Percentiles rank a stretch among this genome's conserved stretches.
Conservation (phyloP, 2,888 invertebrate species). For the Ernsta delagoae region DNA sequence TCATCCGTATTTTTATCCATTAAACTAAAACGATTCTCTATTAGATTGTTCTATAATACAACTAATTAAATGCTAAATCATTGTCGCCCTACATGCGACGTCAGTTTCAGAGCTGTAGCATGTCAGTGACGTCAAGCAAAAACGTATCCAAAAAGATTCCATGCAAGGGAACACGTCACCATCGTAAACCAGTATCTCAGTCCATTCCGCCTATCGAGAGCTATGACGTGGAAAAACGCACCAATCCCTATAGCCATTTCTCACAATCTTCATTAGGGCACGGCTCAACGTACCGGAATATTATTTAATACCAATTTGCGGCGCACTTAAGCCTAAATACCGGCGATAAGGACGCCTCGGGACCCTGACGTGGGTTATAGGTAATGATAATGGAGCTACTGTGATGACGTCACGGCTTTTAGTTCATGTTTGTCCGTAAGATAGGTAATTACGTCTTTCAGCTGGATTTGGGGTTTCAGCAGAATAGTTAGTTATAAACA, state of each 20-base stretch:
- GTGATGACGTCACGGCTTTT: neutral
- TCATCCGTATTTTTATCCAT: too few species aligned
- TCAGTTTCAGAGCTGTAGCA: too few species aligned
- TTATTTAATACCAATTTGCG: slow-evolving; percentile 57
- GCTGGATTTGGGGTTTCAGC: too few species aligned
- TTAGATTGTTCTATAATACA: too few species aligned
- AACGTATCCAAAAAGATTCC: neutral
- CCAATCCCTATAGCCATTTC: slow-evolving; percentile 26
- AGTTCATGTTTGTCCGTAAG: too few species aligned
- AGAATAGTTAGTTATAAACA: too few species aligned
- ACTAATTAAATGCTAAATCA: too few species aligned
- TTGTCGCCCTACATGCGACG: too few species aligned
- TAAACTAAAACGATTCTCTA: too few species aligned
- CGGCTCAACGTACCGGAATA: slow-evolving; percentile 46
- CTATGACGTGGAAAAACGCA: slow-evolving; percentile 25
- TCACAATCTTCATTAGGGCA: slow-evolving; percentile 40
- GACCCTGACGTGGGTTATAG: slow-evolving; percentile 19
- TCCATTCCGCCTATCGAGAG: slow-evolving; percentile 26
- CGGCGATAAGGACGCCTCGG: slow-evolving; percentile 45
- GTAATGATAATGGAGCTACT: slow-evolving; percentile 1
- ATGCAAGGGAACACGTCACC: slow-evolving; percentile 2
- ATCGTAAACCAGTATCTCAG: slow-evolving; percentile 30
- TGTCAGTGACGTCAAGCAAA: neutral
- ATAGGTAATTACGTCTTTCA: too few species aligned
- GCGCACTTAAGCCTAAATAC: slow-evolving; percentile 52